phyloP scores from a whole-genome alignment of 2,888 invertebrate species.

The Cylloceria caligata region DNA sequence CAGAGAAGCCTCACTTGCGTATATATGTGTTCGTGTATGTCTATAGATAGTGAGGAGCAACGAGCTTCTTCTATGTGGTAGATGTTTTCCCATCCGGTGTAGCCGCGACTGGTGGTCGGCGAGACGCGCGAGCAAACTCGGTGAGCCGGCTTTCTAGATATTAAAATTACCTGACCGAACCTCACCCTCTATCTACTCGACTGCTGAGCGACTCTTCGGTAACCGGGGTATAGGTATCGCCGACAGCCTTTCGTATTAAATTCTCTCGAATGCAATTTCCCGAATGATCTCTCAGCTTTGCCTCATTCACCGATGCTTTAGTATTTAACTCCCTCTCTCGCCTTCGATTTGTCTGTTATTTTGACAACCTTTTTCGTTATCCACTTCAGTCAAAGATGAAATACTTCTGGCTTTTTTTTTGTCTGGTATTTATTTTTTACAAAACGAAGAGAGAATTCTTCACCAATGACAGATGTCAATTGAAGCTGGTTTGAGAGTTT shows the following conservation, averaged over 20 bases:
- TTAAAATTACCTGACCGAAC: slow-evolving; percentile 71
- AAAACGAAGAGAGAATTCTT: not conserved
- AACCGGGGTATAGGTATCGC: slow-evolving; percentile 33
- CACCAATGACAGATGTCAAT: not conserved
- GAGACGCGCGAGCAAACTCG: slow-evolving; percentile 62
- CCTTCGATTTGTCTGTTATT: not conserved
- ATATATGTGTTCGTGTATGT: not conserved
- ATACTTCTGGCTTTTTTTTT: not conserved
- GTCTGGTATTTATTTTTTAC: not conserved
- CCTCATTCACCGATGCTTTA: slow-evolving; percentile 40
- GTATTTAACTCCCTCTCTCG: not conserved
- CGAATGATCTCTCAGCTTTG: slow-evolving; percentile 33
- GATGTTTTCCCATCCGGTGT: slow-evolving; percentile 42
- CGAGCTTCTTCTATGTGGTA: slow-evolving; percentile 42
- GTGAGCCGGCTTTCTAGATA: slow-evolving; percentile 68
- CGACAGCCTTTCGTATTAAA: slow-evolving; percentile 65
- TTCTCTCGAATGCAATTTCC: slow-evolving; percentile 61
- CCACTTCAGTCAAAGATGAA: too few species aligned
- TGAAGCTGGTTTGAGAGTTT: not conserved
- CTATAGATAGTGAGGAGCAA: slow-evolving; percentile 13
- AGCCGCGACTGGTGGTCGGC: slow-evolving; percentile 26
- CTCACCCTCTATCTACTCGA: slow-evolving; percentile 34
- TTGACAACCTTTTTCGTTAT: not conserved
- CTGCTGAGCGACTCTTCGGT: slow-evolving; percentile 44
- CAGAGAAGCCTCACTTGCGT: not conserved